A percentile compares a stretch with the other conserved stretches of the same genome.
These are phyloP conservation scores for Thunnus albacares DNA, from an alignment of 2,797 vertebrate genomes.

Conservation along the genomic window DNA sequence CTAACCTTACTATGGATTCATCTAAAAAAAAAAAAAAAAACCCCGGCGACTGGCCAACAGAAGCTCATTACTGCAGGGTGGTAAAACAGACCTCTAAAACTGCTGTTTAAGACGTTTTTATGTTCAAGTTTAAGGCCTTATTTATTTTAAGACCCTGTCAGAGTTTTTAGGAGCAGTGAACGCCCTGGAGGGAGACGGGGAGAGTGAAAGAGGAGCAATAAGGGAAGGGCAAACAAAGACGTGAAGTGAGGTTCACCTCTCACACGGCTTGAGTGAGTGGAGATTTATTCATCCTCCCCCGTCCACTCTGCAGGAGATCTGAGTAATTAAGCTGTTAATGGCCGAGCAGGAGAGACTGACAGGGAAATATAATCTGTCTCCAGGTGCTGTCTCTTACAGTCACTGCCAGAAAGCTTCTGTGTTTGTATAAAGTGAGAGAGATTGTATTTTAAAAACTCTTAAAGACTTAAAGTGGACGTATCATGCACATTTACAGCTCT, in stretches of 20 bases:
- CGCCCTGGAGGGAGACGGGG: background rate
- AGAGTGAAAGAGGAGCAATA: conserved; percentile 31
- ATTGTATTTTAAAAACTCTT: no score
- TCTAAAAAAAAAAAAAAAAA: background rate
- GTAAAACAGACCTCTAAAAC: conserved; percentile 4
- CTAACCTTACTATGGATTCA: conserved; percentile 26
- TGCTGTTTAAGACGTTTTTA: conserved; percentile 50
- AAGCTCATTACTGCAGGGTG: conserved; percentile 24
- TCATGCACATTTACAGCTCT: no score
- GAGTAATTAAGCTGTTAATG: conserved; percentile 41
- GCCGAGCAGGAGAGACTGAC: conserved; percentile 14
- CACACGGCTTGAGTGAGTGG: conserved; percentile 1
- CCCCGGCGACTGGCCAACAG: conserved; percentile 18
- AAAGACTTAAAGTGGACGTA: no score
- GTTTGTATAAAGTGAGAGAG: background rate
- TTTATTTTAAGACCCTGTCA: conserved; percentile 58
- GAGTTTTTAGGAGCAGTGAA: conserved; percentile 27
- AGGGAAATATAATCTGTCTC: conserved; percentile 10
- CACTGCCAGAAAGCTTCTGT: background rate
- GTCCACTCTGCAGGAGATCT: conserved; percentile 38
- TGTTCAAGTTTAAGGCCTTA: conserved; percentile 23
- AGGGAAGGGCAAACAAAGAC: conserved; percentile 62
- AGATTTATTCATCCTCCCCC: conserved; percentile 35
- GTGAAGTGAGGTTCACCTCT: conserved; percentile 45
- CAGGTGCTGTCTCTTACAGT: background rate